These are phyloP conservation scores for Chymomyza caudatula DNA, from an alignment of 2,888 invertebrate species.

Conservation along the genomic window DNA sequence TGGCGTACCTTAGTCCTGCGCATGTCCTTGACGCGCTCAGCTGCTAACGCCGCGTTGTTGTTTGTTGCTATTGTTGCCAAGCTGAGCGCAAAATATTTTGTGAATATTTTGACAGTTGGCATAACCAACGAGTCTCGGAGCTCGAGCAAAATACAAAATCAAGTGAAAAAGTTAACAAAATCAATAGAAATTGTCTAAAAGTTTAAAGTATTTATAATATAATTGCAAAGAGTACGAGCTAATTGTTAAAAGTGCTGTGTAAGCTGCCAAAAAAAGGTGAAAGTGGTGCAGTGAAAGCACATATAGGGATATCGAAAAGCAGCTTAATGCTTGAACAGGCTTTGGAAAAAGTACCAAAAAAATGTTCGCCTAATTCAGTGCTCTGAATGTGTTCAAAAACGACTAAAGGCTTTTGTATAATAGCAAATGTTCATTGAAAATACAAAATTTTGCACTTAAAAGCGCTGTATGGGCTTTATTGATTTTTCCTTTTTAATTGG, in stretches of 20 bases:
- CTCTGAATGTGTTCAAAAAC: not conserved
- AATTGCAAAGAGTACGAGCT: not conserved
- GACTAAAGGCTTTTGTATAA: not conserved
- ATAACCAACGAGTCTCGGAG: conserved; percentile 30
- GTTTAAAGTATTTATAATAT: not conserved
- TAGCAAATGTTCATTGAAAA: not conserved
- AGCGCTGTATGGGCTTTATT: conserved; percentile 38
- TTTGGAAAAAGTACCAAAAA: conserved; percentile 17
- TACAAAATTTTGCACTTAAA: conserved; percentile 2
- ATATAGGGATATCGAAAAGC: not conserved
- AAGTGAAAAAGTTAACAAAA: conserved; percentile 16
- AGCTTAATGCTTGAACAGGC: not conserved
- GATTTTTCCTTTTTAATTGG: conserved; percentile 62
- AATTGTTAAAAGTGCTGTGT: not conserved
- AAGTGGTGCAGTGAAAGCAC: not conserved
- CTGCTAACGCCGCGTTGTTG: conserved; percentile 33
- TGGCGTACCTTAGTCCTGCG: conserved; percentile 34
- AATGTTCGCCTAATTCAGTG: conserved; percentile 2
- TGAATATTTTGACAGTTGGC: conserved; percentile 42
- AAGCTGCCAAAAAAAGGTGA: not conserved
- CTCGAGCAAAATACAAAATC: conserved; percentile 1
- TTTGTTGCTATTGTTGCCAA: conserved; percentile 27
- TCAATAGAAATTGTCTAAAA: not conserved
- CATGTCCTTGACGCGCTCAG: conserved; percentile 54
- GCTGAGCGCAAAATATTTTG: conserved; percentile 12